A percentile compares a stretch with the other conserved stretches of the same genome.
Conservation (phyloP, 2,113 vertebrate species). For the Brachionichthys hirsutus region DNA sequence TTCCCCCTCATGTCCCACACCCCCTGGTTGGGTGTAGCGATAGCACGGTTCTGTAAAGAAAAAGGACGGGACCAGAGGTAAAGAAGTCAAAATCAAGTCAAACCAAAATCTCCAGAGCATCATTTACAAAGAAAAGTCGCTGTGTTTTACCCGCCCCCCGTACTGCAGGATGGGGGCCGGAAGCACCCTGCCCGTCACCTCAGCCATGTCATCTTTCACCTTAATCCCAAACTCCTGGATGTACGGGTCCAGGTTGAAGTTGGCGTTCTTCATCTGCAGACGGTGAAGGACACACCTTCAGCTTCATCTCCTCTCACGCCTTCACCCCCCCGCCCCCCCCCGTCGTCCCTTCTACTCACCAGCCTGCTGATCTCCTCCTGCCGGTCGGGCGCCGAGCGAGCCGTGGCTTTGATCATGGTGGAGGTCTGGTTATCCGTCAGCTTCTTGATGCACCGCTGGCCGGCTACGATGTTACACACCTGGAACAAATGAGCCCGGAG, state of each 20-base stretch:
- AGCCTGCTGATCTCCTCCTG: conserved; percentile 98
- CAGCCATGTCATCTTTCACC: conserved; percentile 98
- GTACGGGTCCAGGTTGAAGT: conserved; percentile 98
- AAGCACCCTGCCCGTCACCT: conserved; percentile 94
- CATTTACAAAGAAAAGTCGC: neutral
- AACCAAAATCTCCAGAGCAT: neutral
- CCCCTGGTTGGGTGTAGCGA: conserved; percentile 98
- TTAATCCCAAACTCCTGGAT: conserved; percentile 99
- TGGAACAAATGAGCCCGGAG: conserved; percentile 47
- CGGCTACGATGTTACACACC: conserved; percentile 99
- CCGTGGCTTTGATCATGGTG: conserved; percentile 99
- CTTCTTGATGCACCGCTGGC: conserved; percentile 98
- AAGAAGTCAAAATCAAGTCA: neutral
- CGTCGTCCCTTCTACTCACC: conserved; percentile 80
- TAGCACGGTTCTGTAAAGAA: conserved; percentile 90
- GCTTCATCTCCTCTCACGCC: too few relatives aligned
- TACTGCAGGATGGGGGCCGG: conserved; percentile 98
- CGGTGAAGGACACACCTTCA: neutral
- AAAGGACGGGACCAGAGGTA: neutral
- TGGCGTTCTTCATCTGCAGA: conserved; percentile 97
- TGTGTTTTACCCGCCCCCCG: conserved; percentile 87
- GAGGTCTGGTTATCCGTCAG: conserved; percentile 99
- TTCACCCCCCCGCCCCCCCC: neutral
- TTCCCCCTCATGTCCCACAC: conserved; percentile 99
- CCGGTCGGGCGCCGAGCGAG: conserved; percentile 93